Evolutionary conservation across 2,113 vertebrate genomes (phyloP).

Genomic region (Nyctereutes procyonoides): DNA sequence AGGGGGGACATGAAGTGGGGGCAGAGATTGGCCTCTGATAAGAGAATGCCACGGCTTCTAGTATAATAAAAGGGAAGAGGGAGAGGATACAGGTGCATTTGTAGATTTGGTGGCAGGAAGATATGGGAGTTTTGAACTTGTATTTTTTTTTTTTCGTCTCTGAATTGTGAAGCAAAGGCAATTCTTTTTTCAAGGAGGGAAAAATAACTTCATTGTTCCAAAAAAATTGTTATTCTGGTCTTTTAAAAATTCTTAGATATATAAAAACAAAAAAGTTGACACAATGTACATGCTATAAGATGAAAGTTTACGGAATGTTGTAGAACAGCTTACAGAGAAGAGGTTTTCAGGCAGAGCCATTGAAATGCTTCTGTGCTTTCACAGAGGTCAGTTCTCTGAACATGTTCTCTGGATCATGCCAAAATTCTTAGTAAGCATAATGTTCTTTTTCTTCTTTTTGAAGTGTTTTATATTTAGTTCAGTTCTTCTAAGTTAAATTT

Average conservation of each 20-base stretch:
- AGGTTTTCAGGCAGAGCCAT: not conserved
- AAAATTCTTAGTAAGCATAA: constrained; percentile 61
- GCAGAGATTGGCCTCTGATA: not conserved
- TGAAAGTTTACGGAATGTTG: not conserved
- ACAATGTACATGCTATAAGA: not conserved
- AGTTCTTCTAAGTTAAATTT: constrained; percentile 64
- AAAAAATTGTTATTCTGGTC: constrained; percentile 39
- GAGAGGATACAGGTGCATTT: not conserved
- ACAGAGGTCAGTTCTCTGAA: constrained; percentile 28
- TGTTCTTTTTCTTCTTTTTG: constrained; percentile 70
- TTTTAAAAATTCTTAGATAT: not conserved
- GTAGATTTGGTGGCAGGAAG: constrained; percentile 42
- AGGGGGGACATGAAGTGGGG: not conserved
- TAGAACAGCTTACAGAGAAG: not conserved
- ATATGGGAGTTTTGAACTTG: not conserved
- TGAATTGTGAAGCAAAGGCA: constrained; percentile 60
- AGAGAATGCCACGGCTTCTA: not conserved
- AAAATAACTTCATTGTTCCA: constrained; percentile 50
- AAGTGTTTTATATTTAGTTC: constrained; percentile 73
- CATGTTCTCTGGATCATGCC: constrained; percentile 33
- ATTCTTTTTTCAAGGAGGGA: constrained; percentile 48
- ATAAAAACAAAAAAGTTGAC: constrained; percentile 44
- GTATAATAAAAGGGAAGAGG: not conserved
- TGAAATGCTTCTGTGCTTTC: not conserved
- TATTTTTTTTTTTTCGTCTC: not conserved